A percentile compares a stretch with the other conserved stretches of the same genome.
Conservation (phyloP, 2,113 vertebrate species). For the Bufo bufo region DNA sequence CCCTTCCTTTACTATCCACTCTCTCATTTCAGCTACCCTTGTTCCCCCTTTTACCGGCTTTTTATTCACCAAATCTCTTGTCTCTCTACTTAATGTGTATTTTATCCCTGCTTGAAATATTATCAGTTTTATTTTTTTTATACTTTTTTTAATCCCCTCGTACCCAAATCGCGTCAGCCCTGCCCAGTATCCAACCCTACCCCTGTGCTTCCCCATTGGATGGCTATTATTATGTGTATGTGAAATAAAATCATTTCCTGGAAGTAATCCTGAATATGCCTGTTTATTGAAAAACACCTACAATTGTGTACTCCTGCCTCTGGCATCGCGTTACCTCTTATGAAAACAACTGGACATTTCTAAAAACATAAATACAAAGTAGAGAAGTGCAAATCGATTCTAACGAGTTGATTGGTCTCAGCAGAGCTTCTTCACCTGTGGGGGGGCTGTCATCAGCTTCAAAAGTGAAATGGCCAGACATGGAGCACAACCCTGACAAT, state of each 20-base stretch:
- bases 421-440: no score
- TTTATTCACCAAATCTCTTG: slow-evolving; percentile 2
- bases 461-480: no score
- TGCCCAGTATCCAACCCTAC: slow-evolving; percentile 40
- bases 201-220: slow-evolving; percentile 51
- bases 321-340: neutral
- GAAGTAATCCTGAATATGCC: slow-evolving; percentile 38
- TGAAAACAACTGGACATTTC: neutral
- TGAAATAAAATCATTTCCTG: slow-evolving; percentile 59
- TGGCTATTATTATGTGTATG: slow-evolving; percentile 60
- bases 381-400: no score
- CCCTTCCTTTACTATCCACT: slow-evolving; percentile 12
- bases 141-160: slow-evolving; percentile 52
- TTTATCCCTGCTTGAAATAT: slow-evolving; percentile 39
- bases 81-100: slow-evolving; percentile 26
- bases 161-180: slow-evolving; percentile 47
- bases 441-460: no score
- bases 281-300: slow-evolving; percentile 3
- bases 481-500: no score
- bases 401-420: no score
- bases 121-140: slow-evolving; percentile 58
- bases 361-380: no score
- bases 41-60: slow-evolving; percentile 10
- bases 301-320: neutral
- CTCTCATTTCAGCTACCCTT: slow-evolving; percentile 8